Percentiles rank a stretch among this genome's conserved stretches.
phyloP scores from a whole-genome alignment of 1,140 invertebrate genomes.

The Sitodiplosis mosellana region DNA sequence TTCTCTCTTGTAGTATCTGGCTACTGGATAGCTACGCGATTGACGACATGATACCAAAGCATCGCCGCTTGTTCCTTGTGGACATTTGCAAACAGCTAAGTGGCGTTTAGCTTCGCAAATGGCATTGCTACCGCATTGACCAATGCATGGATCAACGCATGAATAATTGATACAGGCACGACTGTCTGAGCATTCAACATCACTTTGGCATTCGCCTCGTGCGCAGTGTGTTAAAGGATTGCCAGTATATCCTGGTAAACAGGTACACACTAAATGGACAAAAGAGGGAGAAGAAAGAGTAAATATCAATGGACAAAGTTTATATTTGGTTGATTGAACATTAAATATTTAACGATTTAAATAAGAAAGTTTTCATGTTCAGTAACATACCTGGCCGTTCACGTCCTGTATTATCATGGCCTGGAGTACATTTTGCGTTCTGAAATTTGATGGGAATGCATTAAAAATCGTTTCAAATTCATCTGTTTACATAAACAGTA shows the following conservation, averaged over 20 bases:
- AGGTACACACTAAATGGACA: constrained; percentile 34
- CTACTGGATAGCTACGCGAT: constrained; percentile 19
- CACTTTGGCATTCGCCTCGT: constrained; percentile 54
- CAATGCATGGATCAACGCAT: constrained; percentile 56
- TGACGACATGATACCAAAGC: constrained; percentile 31
- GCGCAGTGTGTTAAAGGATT: constrained; percentile 53
- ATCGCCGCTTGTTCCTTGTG: constrained; percentile 57
- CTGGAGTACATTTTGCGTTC: constrained; percentile 61
- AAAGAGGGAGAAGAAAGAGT: too few relatives aligned
- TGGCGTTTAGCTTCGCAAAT: constrained; percentile 45
- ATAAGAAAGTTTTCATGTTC: too few relatives aligned
- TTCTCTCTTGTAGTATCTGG: constrained; percentile 17
- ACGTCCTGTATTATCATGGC: constrained; percentile 57
- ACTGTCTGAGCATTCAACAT: constrained; percentile 50
- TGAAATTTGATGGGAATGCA: too few relatives aligned
- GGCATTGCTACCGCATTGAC: constrained; percentile 47
- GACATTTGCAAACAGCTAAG: constrained; percentile 69
- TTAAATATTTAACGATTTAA: background rate
- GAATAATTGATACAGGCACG: constrained; percentile 53
- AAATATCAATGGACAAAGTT: too few relatives aligned
- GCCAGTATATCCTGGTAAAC: constrained; percentile 58
- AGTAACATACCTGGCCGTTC: constrained; percentile 52
- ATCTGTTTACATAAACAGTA: background rate
- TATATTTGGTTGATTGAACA: background rate
- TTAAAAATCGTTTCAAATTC: too few relatives aligned